Conservation (phyloP, 2,888 invertebrate species). For the Harpalus rubripes region DNA sequence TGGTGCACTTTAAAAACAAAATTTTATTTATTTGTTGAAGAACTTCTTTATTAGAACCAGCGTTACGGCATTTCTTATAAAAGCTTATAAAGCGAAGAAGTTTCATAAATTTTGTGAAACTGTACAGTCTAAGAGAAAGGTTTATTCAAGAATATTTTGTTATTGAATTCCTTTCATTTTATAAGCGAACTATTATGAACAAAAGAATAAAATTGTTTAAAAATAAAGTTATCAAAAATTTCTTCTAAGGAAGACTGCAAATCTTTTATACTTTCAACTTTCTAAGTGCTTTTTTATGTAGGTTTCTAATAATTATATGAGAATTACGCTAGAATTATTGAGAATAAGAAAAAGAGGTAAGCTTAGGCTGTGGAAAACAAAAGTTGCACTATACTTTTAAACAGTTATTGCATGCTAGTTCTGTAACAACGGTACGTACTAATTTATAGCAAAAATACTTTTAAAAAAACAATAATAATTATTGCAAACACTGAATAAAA, state of each 20-base stretch:
- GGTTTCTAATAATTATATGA: neutral
- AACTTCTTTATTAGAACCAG: conserved; percentile 43
- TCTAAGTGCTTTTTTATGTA: neutral
- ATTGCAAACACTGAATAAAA: too few species aligned
- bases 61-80: conserved; percentile 44
- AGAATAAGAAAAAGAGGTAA: neutral
- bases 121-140: conserved; percentile 31
- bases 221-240: conserved; percentile 9
- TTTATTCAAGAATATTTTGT: conserved; percentile 42
- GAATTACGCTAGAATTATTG: neutral
- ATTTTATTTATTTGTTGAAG: conserved; percentile 46
- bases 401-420: too few species aligned
- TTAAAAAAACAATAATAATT: too few species aligned
- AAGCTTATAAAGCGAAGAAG: conserved; percentile 37
- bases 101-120: conserved; percentile 45
- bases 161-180: conserved; percentile 36
- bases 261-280: neutral
- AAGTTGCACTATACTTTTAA: too few species aligned
- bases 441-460: too few species aligned
- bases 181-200: conserved; percentile 37
- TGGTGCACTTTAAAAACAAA: conserved; percentile 24
- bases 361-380: too few species aligned
- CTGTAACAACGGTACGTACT: too few species aligned
- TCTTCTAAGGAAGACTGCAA: neutral
- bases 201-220: conserved; percentile 30